Evolutionary conservation across 2,797 vertebrate species (phyloP).

Genomic region (Neosilurus mollespiculum): DNA sequence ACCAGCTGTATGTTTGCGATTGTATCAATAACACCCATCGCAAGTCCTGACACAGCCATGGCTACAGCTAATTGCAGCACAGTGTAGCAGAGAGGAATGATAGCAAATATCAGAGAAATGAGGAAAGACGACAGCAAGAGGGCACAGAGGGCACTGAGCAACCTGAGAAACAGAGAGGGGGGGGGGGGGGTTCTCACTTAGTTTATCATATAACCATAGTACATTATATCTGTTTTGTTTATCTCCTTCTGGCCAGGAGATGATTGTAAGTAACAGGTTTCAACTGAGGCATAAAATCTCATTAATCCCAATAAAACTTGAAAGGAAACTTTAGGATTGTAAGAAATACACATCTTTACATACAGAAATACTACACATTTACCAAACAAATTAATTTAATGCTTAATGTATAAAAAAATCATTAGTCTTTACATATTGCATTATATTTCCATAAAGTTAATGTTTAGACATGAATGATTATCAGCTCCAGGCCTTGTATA

Average conservation of each 20-base stretch:
- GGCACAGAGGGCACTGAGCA: slow-evolving; percentile 82
- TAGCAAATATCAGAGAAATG: slow-evolving; percentile 92
- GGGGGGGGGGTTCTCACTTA: neutral
- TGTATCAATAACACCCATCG: slow-evolving; percentile 96
- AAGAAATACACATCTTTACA: neutral
- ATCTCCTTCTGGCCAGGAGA: neutral
- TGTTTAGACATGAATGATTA: neutral
- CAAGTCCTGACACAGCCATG: slow-evolving; percentile 91
- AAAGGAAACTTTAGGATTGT: neutral
- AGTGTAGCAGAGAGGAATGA: slow-evolving; percentile 89
- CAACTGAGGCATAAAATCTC: neutral
- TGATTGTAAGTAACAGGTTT: neutral
- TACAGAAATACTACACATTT: neutral
- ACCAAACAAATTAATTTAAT: neutral
- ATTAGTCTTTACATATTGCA: neutral
- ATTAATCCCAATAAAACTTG: neutral
- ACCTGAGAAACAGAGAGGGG: slow-evolving; percentile 67
- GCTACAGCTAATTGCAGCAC: slow-evolving; percentile 87
- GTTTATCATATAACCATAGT: neutral
- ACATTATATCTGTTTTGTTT: neutral
- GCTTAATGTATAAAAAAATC: neutral
- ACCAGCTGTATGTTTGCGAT: slow-evolving; percentile 97
- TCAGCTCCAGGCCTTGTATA: neutral
- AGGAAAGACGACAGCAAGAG: slow-evolving; percentile 84
- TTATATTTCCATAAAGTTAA: neutral